Base-by-base conservation (phyloP, 2,888 invertebrate species). In the Timema cristinae region DNA sequence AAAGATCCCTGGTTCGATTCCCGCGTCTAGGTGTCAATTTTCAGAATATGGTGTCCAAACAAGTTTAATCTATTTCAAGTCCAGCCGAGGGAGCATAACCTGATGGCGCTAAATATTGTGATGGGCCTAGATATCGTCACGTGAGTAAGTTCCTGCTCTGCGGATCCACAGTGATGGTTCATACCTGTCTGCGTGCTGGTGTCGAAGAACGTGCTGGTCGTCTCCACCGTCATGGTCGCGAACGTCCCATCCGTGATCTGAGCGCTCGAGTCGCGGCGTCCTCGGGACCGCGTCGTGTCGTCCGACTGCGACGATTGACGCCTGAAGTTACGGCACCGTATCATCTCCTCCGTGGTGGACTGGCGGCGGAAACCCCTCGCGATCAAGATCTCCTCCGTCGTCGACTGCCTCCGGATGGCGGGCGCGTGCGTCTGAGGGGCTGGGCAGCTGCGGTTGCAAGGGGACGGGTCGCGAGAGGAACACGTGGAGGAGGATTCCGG, bases 291-390 rank as follows among this genome's bases (percentile, higher is more conserved):
- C 32, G 81, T 80, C 77, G 80, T 74, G 51, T 94, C 94, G 79
- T 95, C 95, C 79, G 94, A 94, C 81, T 95, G 95, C 0, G 94
- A 94, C 79, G 93, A 93, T 81, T 94, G 93, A 16, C 95, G 87
- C n/a, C 95, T 87, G 80, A 95, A 95, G 81, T 95, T 95, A 51
- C 95, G 86, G 79, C 95, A 95, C 10, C 95, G 87, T 74, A 95
- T 95, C 93, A 95, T 95, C 82, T 95, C 95, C 79, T 95, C 95
- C 0, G 94, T 95, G 9, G 95, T 95, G 6, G 93, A 93, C 80
- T 95, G 95, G 13, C 95, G 86, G 0, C 95, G 87, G 81, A 95
- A 95, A 4, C 95, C 95, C 71, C 94, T 88, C 0, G 95, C 93
- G 78, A 95, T 95, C 59, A 95, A 83, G 78, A 95, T 95, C 82